phyloP scores from a whole-genome alignment of 1,140 invertebrate genomes.

The Drosophila ogumai region DNA sequence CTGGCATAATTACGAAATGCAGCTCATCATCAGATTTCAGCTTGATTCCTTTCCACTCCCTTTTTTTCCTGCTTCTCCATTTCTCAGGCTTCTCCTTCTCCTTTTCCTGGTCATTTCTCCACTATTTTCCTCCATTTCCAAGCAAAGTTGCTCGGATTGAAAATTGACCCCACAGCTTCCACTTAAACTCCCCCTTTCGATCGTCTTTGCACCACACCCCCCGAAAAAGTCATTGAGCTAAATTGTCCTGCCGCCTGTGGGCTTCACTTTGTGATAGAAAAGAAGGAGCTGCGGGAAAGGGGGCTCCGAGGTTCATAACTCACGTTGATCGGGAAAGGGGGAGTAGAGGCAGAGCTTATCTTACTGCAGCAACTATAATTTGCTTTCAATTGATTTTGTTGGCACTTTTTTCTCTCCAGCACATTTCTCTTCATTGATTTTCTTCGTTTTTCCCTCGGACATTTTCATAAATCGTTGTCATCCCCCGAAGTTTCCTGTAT shows the following conservation, averaged over 20 bases:
- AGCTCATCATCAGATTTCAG: conserved; percentile 82
- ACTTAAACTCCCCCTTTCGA: conserved; percentile 34
- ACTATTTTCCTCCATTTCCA: conserved; percentile 4
- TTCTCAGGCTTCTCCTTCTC: neutral
- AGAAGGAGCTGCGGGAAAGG: conserved; percentile 9
- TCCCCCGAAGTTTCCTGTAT: conserved; percentile 31
- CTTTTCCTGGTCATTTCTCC: conserved; percentile 1
- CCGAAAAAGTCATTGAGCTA: conserved; percentile 47
- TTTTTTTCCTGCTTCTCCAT: neutral
- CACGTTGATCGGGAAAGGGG: conserved; percentile 25
- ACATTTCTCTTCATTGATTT: conserved; percentile 81
- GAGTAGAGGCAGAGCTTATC: conserved; percentile 55
- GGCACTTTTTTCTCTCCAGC: conserved; percentile 41
- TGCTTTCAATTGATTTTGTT: conserved; percentile 81
- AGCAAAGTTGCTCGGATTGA: conserved; percentile 39
- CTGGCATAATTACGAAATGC: conserved; percentile 81
- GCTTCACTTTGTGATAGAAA: conserved; percentile 27
- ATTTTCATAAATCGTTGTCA: conserved; percentile 76
- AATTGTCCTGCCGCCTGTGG: conserved; percentile 50
- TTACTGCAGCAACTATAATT: conserved; percentile 82
- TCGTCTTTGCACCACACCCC: conserved; percentile 8
- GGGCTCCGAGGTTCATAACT: conserved; percentile 41
- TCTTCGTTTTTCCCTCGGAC: conserved; percentile 40
- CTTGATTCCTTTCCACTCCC: conserved; percentile 57
- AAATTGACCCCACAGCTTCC: conserved; percentile 52